These are phyloP conservation scores for Pocillopora grandis DNA, from an alignment of 92 coral and sea anemone genomes.

Conservation along the genomic window DNA sequence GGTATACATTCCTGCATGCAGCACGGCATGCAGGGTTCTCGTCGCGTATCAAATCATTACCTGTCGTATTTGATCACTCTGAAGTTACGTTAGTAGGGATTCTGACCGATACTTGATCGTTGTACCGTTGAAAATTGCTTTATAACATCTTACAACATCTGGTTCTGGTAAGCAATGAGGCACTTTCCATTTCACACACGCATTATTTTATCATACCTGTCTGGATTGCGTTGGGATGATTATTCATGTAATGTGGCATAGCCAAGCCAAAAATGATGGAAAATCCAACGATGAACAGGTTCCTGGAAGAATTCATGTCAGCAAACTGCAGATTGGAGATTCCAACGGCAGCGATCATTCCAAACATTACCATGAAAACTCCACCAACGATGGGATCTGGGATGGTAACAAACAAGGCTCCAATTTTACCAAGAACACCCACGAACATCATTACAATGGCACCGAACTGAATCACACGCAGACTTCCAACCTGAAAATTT, in stretches of 20 bases:
- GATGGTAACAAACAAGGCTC: slow-evolving; percentile 81
- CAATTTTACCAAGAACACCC: slow-evolving; percentile 74
- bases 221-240: slow-evolving; percentile 61
- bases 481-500: slow-evolving; percentile 79
- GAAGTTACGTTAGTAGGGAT: too few relatives aligned
- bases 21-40: too few relatives aligned
- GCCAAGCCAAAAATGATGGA: slow-evolving; percentile 72
- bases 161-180: too few relatives aligned
- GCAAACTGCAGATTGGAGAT: slow-evolving; percentile 81
- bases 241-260: slow-evolving; percentile 61
- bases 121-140: neutral
- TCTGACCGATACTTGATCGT: neutral
- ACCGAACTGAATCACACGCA: slow-evolving; percentile 81
- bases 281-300: slow-evolving; percentile 78
- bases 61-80: too few relatives aligned
- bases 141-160: neutral
- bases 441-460: slow-evolving; percentile 68
- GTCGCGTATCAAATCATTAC: too few relatives aligned
- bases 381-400: slow-evolving; percentile 93
- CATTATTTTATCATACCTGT: slow-evolving; percentile 46
- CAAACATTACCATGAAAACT: slow-evolving; percentile 79
- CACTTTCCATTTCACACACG: neutral
- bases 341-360: slow-evolving; percentile 81
- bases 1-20: too few relatives aligned
- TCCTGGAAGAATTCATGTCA: slow-evolving; percentile 76